These are phyloP conservation scores for Antedon bifida DNA, from an alignment of 35 echinoderm and acorn worm species.

Conservation along the genomic window DNA sequence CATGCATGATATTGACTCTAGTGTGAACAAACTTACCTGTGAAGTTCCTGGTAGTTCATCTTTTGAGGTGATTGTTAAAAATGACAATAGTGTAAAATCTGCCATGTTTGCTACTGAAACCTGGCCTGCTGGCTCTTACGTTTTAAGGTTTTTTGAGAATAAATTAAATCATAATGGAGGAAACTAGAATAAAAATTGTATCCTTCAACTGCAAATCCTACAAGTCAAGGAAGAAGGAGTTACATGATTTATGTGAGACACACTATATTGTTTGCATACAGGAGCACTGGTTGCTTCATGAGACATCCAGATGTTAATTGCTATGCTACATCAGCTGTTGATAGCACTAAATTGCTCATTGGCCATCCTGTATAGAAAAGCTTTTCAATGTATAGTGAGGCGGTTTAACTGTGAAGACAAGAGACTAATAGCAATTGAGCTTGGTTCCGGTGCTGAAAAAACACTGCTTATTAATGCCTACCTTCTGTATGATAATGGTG, in stretches of 20 bases:
- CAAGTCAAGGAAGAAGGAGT: background rate
- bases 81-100: too few species aligned
- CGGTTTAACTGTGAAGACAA: background rate
- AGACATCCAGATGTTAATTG: background rate
- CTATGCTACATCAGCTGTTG: background rate
- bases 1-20: too few species aligned
- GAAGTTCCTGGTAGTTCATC: too few species aligned
- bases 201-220: background rate
- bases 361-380: background rate
- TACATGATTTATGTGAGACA: background rate
- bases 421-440: background rate
- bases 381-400: background rate
- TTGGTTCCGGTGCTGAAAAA: background rate
- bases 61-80: too few species aligned
- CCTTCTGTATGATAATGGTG: background rate
- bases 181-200: background rate
- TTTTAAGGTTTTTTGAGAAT: too few species aligned
- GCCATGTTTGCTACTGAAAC: too few species aligned
- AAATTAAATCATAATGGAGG: too few species aligned
- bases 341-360: background rate
- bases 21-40: too few species aligned
- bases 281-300: background rate
- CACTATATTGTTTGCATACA: background rate
- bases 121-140: too few species aligned
- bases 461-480: background rate